Conservation (phyloP, 2,797 vertebrate species). For the Hafferia zeledoni region DNA sequence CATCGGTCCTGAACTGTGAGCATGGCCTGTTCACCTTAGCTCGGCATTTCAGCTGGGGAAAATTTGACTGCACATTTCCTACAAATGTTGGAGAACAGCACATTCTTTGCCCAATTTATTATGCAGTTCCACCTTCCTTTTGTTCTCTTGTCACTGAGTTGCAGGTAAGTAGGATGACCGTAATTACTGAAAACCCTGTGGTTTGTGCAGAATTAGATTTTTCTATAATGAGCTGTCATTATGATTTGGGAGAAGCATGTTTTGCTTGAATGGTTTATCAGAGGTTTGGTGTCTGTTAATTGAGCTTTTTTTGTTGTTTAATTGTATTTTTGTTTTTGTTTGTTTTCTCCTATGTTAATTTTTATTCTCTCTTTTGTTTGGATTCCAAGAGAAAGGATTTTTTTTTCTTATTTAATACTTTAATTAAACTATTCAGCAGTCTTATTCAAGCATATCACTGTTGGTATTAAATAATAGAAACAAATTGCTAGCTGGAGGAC, state of each 20-base stretch:
- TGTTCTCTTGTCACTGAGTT: not conserved
- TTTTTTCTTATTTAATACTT: constrained; percentile 62
- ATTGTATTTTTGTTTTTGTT: accelerated
- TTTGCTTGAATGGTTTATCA: constrained; percentile 60
- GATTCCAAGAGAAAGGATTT: constrained; percentile 30
- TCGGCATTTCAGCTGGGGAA: not conserved
- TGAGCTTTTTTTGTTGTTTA: not conserved
- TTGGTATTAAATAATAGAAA: constrained; percentile 49
- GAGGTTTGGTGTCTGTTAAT: constrained; percentile 59
- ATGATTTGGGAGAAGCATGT: constrained; percentile 57
- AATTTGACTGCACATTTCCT: not conserved
- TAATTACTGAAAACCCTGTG: not conserved
- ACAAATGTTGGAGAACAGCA: not conserved
- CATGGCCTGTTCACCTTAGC: not conserved
- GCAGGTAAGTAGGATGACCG: not conserved
- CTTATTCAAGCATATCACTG: constrained; percentile 36
- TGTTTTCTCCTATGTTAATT: not conserved
- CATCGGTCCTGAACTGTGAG: not conserved
- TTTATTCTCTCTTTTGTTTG: constrained; percentile 46
- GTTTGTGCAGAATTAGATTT: constrained; percentile 34
- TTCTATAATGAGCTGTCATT: constrained; percentile 61
- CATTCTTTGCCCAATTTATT: not conserved
- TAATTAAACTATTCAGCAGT: constrained; percentile 57
- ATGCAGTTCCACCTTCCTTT: not conserved
- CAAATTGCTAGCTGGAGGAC: constrained; percentile 34